Evolutionary conservation across 1,140 invertebrate genomes (phyloP).

Genomic region (Neodiprion pinetum): DNA sequence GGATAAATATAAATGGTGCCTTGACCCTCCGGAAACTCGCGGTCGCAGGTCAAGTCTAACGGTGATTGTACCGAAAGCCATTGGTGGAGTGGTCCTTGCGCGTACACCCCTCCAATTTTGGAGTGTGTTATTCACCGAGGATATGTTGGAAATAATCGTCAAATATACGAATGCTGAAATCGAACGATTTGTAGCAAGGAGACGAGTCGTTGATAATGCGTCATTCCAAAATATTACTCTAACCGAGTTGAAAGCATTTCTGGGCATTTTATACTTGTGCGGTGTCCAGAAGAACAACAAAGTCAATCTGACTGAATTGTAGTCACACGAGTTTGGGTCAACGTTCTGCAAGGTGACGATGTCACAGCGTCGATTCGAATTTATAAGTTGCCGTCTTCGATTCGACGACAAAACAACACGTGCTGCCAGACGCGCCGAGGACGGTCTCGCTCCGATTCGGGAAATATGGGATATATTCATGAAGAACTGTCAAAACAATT

Average conservation of each 20-base stretch:
- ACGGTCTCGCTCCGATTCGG: conserved; percentile 47
- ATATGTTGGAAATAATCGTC: conserved; percentile 58
- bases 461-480: conserved; percentile 49
- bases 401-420: conserved; percentile 41
- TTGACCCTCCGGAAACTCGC: not conserved
- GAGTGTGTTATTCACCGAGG: conserved; percentile 57
- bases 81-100: conserved; percentile 27
- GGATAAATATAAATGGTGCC: not conserved
- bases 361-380: conserved; percentile 12
- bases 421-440: conserved; percentile 34
- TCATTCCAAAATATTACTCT: not conserved
- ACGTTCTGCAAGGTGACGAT: not conserved
- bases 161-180: conserved; percentile 58
- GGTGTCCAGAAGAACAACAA: conserved; percentile 19
- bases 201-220: not conserved
- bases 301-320: conserved; percentile 3
- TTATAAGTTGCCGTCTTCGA: conserved; percentile 21
- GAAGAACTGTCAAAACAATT: conserved; percentile 45
- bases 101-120: conserved; percentile 52
- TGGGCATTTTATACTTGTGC: conserved; percentile 22
- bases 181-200: not conserved
- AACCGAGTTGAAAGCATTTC: conserved; percentile 18
- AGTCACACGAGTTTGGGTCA: not conserved
- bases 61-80: not conserved
- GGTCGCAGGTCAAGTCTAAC: not conserved